phyloP scores from a whole-genome alignment of 2,888 invertebrate genomes.

The Ornithoptera priamus region DNA sequence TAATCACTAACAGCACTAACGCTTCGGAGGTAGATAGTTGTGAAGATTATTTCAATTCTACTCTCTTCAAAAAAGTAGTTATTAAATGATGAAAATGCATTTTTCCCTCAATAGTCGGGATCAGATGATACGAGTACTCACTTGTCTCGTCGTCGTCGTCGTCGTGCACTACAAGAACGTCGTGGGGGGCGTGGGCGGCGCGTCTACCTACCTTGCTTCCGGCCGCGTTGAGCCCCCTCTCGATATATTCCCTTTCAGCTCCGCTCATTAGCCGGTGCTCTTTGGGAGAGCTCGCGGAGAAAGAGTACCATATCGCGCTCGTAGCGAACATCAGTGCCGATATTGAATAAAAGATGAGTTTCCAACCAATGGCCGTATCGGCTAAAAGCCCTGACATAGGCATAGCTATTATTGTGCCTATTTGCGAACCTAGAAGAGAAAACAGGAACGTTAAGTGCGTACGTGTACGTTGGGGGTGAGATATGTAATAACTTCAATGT shows the following conservation, averaged over 20 bases:
- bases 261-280: slow-evolving; percentile 77
- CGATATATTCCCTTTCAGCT: slow-evolving; percentile 80
- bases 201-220: slow-evolving; percentile 30
- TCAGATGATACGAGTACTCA: no score
- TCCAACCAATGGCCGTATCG: slow-evolving; percentile 81
- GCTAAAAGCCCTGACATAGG: slow-evolving; percentile 83
- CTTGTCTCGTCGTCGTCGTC: no score
- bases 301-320: slow-evolving; percentile 75
- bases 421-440: slow-evolving; percentile 76
- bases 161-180: no score
- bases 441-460: not conserved
- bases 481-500: not conserved
- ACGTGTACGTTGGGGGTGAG: not conserved
- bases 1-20: no score
- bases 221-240: slow-evolving; percentile 67
- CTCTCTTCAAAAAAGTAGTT: no score
- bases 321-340: slow-evolving; percentile 78
- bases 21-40: no score
- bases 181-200: no score
- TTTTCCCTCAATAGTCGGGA: no score
- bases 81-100: no score
- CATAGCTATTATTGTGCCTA: slow-evolving; percentile 85
- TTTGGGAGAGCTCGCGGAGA: slow-evolving; percentile 80
- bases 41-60: no score
- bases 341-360: slow-evolving; percentile 83